A percentile compares a stretch with the other conserved stretches of the same genome.
Evolutionary conservation across 2,888 invertebrate species (phyloP).

Genomic region (Keiferia lycopersicella): DNA sequence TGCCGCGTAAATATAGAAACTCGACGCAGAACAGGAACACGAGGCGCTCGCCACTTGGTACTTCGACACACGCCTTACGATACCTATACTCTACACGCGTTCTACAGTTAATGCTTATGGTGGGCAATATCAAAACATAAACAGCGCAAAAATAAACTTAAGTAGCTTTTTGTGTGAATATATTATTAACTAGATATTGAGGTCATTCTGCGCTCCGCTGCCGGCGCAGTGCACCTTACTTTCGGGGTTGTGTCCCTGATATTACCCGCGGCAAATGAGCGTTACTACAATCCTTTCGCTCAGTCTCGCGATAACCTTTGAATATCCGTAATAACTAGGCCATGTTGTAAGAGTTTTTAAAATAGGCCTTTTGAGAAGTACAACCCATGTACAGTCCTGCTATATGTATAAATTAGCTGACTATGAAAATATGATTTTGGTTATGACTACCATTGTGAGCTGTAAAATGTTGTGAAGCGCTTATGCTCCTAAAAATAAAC

Average conservation of each 20-base stretch:
- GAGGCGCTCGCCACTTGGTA: conserved; percentile 46
- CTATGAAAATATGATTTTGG: too few relatives aligned
- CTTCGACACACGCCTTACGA: conserved; percentile 47
- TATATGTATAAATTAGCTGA: not conserved
- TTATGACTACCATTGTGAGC: too few relatives aligned
- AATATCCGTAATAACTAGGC: conserved; percentile 33
- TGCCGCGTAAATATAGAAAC: conserved; percentile 76
- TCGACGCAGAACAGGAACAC: conserved; percentile 70
- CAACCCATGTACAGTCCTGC: not conserved
- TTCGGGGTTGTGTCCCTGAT: conserved; percentile 50
- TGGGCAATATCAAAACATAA: conserved; percentile 33
- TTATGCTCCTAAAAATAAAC: too few relatives aligned
- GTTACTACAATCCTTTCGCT: conserved; percentile 39
- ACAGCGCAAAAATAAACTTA: conserved; percentile 30
- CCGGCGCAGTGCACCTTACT: conserved; percentile 45
- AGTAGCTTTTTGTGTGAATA: conserved; percentile 31
- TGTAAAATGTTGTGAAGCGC: too few relatives aligned
- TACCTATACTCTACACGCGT: conserved; percentile 40
- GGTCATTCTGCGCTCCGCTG: conserved; percentile 40
- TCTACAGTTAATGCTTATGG: conserved; percentile 41
- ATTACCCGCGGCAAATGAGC: conserved; percentile 34
- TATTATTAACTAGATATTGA: conserved; percentile 39
- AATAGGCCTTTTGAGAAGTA: not conserved
- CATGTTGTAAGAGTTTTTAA: not conserved
- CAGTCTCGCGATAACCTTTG: conserved; percentile 45